These are phyloP conservation scores for Paracyprichromis sp. DNA, from an alignment of 2,113 vertebrate species.

Conservation along the genomic window DNA sequence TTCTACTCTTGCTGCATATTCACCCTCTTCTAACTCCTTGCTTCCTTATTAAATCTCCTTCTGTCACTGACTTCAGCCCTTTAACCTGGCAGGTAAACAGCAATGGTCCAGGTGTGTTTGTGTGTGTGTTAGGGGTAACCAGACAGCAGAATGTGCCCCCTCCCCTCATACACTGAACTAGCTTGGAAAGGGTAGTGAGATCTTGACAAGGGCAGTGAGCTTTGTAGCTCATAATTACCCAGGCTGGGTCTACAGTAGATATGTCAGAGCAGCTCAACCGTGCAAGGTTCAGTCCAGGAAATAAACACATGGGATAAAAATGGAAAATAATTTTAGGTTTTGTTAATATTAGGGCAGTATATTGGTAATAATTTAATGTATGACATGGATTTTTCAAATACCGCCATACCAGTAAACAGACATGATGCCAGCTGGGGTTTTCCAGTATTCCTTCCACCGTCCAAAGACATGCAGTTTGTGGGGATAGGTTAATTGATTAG, in stretches of 20 bases:
- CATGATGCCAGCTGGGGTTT: neutral
- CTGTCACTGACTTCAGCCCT: conserved; percentile 57
- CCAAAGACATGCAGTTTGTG: neutral
- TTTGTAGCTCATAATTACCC: conserved; percentile 69
- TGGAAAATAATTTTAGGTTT: neutral
- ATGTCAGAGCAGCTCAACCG: conserved; percentile 45
- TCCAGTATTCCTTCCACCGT: neutral
- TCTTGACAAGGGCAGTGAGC: conserved; percentile 70
- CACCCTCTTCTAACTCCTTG: conserved; percentile 35
- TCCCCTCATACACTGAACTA: conserved; percentile 12
- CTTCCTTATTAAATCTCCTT: conserved; percentile 53
- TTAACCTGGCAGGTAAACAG: conserved; percentile 63
- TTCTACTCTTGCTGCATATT: conserved; percentile 51
- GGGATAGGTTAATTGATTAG: neutral
- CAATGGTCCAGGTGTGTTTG: conserved; percentile 28
- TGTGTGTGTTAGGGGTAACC: conserved; percentile 2
- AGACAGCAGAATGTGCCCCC: conserved; percentile 38
- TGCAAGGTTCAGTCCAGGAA: neutral
- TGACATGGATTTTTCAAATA: neutral
- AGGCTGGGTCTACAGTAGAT: conserved; percentile 47
- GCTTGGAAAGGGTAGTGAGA: conserved; percentile 17
- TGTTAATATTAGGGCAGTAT: neutral
- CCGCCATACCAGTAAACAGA: neutral
- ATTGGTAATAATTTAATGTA: neutral
- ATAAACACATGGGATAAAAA: neutral